A percentile compares a stretch with the other conserved stretches of the same genome.
These are phyloP conservation scores for Andrena fulva DNA, from an alignment of 2,888 invertebrate genomes.

Conservation along the genomic window DNA sequence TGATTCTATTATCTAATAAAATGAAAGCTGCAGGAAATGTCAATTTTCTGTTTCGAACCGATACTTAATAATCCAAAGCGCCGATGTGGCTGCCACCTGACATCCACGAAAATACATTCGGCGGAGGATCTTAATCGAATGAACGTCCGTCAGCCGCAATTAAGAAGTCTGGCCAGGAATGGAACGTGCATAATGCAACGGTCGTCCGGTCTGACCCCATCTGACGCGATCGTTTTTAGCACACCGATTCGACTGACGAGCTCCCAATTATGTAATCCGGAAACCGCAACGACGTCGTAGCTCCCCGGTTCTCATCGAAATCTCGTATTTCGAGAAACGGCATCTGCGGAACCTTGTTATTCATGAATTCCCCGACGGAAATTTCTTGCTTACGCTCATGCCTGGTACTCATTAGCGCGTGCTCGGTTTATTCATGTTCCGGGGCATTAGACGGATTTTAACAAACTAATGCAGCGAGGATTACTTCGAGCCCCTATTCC, in stretches of 20 bases:
- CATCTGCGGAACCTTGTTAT: conserved; percentile 43
- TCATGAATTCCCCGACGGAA: conserved; percentile 38
- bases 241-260: conserved; percentile 5
- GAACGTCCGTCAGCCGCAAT: conserved; percentile 40
- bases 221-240: conserved; percentile 17
- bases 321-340: conserved; percentile 14
- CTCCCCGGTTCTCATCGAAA: not conserved
- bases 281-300: not conserved
- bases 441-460: not conserved
- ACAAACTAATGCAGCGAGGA: not conserved
- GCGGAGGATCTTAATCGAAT: conserved; percentile 39
- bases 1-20: no score
- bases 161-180: conserved; percentile 19
- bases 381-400: conserved; percentile 48
- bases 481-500: not conserved
- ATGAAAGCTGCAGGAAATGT: no score
- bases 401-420: conserved; percentile 49
- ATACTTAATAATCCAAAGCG: conserved; percentile 20
- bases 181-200: conserved; percentile 37
- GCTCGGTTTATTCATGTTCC: conserved; percentile 48
- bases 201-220: conserved; percentile 4
- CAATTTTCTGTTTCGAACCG: not conserved
- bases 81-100: not conserved
- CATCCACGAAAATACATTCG: conserved; percentile 42
- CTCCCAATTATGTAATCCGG: conserved; percentile 24